Percentiles rank a stretch among this genome's conserved stretches.
Conservation (phyloP, 2,888 invertebrate species). For the Nemapogon koenigi region DNA sequence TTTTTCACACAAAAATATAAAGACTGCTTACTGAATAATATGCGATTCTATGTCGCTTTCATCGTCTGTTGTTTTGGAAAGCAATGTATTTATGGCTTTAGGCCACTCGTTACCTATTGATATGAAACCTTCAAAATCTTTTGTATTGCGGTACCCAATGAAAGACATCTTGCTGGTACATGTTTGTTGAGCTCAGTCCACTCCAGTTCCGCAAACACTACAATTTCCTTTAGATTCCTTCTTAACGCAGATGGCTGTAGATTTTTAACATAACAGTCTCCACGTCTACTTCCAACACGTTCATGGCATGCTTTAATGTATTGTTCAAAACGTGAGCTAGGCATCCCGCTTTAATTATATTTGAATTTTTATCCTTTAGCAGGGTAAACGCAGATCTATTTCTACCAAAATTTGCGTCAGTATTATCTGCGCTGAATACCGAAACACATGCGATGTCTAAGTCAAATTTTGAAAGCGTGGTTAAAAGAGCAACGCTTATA, state of each 20-base stretch:
- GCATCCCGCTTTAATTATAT: constrained; percentile 2
- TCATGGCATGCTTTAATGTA: constrained; percentile 4
- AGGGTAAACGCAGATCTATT: constrained; percentile 1
- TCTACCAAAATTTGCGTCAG: constrained; percentile 2
- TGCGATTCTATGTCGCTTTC: too few species aligned
- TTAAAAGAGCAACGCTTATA: constrained; percentile 1
- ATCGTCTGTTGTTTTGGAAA: too few species aligned
- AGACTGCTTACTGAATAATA: too few species aligned
- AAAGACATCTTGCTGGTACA: too few species aligned
- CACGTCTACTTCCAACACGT: background rate
- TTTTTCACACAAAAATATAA: too few species aligned
- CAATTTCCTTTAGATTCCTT: background rate
- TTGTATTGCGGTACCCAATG: too few species aligned
- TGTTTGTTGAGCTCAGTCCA: too few species aligned
- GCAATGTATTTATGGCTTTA: too few species aligned
- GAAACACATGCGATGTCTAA: constrained; percentile 3
- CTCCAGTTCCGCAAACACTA: too few species aligned
- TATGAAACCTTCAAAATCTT: too few species aligned
- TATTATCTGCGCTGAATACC: constrained; percentile 4
- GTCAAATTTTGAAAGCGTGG: constrained; percentile 4
- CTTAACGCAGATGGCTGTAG: constrained; percentile 1
- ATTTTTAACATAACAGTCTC: constrained; percentile 1
- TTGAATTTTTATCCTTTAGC: constrained; percentile 2
- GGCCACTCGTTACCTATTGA: too few species aligned
- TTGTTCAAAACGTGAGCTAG: constrained; percentile 5